phyloP scores from a whole-genome alignment of 2,113 vertebrate genomes.

The Campylorhamphus procurvoides region DNA sequence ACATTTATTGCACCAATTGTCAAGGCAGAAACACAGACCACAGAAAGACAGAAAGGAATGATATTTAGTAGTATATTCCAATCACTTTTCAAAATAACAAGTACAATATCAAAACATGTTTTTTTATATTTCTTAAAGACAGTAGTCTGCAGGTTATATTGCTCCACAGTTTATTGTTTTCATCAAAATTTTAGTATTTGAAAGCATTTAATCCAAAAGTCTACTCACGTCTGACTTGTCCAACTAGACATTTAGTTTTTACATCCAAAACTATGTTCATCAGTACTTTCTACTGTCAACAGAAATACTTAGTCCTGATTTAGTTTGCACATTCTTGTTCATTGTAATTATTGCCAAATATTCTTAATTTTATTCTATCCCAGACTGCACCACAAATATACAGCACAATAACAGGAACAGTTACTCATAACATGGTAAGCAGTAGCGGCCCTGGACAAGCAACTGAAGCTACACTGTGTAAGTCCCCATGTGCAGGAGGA shows the following conservation, averaged over 20 bases:
- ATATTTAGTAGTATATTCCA: neutral
- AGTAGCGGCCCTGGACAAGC: neutral
- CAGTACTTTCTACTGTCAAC: neutral
- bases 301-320: slow-evolving; percentile 16
- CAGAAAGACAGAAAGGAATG: neutral
- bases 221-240: neutral
- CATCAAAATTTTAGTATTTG: neutral
- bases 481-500: neutral
- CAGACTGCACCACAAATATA: neutral
- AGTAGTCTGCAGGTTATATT: neutral
- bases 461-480: neutral
- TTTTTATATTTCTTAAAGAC: neutral
- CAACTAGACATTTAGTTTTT: neutral
- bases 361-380: slow-evolving; percentile 24
- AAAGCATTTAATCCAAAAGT: neutral
- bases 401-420: neutral
- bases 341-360: neutral
- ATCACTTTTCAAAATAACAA: neutral
- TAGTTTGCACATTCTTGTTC: slow-evolving; percentile 7
- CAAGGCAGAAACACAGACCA: neutral
- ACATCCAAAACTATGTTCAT: neutral
- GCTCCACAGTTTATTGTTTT: neutral
- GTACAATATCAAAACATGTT: neutral
- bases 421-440: neutral
- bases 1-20: neutral